phyloP scores from a whole-genome alignment of 1,140 invertebrate genomes.

The Probaryconus sp. region DNA sequence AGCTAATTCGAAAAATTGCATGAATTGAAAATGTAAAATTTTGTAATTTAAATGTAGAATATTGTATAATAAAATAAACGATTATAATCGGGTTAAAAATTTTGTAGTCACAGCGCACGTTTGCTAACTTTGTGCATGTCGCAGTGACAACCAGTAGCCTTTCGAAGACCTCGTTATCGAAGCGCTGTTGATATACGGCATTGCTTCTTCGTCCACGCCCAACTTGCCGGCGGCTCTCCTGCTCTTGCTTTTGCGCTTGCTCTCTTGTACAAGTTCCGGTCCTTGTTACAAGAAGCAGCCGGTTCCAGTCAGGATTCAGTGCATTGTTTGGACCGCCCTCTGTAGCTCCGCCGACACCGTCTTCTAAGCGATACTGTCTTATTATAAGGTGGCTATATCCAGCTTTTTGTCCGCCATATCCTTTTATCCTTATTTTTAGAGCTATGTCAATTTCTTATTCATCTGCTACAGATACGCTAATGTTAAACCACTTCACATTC shows the following conservation, averaged over 20 bases:
- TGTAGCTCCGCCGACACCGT: constrained; percentile 61
- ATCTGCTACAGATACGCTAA: no score
- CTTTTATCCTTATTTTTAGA: no score
- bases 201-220: constrained; percentile 72
- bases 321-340: constrained; percentile 66
- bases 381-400: constrained; percentile 65
- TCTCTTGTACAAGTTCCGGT: constrained; percentile 62
- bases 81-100: no score
- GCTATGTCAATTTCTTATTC: no score
- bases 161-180: constrained; percentile 72
- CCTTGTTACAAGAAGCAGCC: constrained; percentile 63
- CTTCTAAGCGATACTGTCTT: constrained; percentile 63
- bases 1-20: no score
- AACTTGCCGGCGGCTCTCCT: constrained; percentile 61
- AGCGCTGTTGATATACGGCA: constrained; percentile 67
- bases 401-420: constrained; percentile 58
- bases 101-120: no score
- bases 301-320: constrained; percentile 64
- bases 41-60: no score
- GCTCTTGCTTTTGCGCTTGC: constrained; percentile 48
- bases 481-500: no score
- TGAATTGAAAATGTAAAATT: no score
- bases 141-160: constrained; percentile 62
- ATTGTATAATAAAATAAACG: no score
- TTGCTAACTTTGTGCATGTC: no score